A percentile compares a stretch with the other conserved stretches of the same genome.
phyloP scores from a whole-genome alignment of 2,797 vertebrate species.

The Protosalanx chinensis region DNA sequence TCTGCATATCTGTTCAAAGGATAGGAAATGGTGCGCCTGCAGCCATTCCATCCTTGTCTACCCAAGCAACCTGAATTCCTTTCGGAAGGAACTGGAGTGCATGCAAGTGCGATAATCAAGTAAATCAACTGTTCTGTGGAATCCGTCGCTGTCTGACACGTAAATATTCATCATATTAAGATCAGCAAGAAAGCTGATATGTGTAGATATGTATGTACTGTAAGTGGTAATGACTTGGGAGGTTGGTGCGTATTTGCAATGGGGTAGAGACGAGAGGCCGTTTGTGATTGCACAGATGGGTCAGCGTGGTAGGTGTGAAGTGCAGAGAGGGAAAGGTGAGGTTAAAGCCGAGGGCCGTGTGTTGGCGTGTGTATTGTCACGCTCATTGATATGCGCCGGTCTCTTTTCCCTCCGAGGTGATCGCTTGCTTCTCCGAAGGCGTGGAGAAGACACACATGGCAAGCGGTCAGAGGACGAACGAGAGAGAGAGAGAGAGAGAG shows the following conservation, averaged over 20 bases:
- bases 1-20: constrained; percentile 31
- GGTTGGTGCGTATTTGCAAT: constrained; percentile 58
- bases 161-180: constrained; percentile 70
- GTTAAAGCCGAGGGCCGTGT: constrained; percentile 14
- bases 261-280: neutral
- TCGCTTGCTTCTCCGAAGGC: constrained; percentile 9
- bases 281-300: constrained; percentile 28
- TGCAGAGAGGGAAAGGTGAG: constrained; percentile 15
- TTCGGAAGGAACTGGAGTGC: constrained; percentile 68
- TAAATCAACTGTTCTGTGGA: constrained; percentile 62
- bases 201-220: constrained; percentile 28
- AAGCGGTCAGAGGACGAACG: neutral
- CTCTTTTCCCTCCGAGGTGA: constrained; percentile 17
- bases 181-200: constrained; percentile 42
- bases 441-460: neutral
- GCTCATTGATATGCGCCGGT: constrained; percentile 19
- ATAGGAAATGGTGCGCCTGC: constrained; percentile 45
- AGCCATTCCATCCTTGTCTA: constrained; percentile 53
- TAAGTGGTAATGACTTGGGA: constrained; percentile 53
- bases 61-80: constrained; percentile 69
- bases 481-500: neutral
- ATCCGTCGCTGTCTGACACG: constrained; percentile 51
- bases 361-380: neutral
- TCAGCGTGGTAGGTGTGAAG: constrained; percentile 31
- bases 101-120: constrained; percentile 73